These are phyloP conservation scores for Eledone cirrhosa DNA, from an alignment of 2,888 invertebrate genomes.

Conservation along the genomic window DNA sequence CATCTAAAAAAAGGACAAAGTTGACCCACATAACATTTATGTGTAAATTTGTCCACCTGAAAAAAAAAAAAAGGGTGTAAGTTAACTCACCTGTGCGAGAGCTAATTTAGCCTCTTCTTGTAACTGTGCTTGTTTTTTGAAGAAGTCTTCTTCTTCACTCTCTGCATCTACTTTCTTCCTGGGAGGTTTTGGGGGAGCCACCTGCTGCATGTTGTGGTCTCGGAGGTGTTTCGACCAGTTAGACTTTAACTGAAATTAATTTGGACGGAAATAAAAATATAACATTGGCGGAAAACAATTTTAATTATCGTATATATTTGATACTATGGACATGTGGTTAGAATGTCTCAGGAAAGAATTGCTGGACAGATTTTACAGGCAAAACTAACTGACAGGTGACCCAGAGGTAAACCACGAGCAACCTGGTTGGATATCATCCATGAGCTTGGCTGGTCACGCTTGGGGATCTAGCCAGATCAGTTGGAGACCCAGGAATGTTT, in stretches of 20 bases:
- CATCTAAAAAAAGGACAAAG: no score
- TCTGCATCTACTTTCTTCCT: conserved; percentile 19
- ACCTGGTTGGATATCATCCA: no score
- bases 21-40: no score
- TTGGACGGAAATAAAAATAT: not conserved
- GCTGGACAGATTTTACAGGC: no score
- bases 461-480: no score
- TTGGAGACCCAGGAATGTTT: no score
- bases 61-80: not conserved
- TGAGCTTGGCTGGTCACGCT: no score
- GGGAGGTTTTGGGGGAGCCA: not conserved
- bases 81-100: conserved; percentile 57
- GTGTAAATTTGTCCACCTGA: no score
- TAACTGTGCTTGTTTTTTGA: conserved; percentile 54
- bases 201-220: not conserved
- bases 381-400: no score
- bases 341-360: no score
- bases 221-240: not conserved
- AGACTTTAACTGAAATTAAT: not conserved
- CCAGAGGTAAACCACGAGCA: no score
- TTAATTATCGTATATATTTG: not conserved
- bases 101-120: conserved; percentile 63
- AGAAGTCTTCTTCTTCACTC: conserved; percentile 48
- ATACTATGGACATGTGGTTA: no score
- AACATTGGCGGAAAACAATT: not conserved